Evolutionary conservation across 2,888 invertebrate species (phyloP).

Genomic region (Empis livida): DNA sequence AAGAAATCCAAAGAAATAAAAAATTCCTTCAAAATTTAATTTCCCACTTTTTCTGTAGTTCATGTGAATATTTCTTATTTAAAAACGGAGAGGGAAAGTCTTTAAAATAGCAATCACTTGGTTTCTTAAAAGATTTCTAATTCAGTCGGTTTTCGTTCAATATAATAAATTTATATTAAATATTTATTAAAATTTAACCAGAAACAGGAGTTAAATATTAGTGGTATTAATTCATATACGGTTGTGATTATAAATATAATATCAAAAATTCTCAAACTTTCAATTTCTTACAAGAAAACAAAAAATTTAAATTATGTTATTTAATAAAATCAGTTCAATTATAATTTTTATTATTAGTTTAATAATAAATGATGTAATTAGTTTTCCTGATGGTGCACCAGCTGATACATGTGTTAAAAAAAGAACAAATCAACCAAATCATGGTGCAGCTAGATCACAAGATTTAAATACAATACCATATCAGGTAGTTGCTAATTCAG

Average conservation of each 20-base stretch:
- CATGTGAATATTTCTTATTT: too few species aligned
- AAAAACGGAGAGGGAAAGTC: neutral
- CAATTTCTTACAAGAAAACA: neutral
- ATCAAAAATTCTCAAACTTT: neutral
- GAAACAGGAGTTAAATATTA: too few species aligned
- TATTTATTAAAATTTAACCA: too few species aligned
- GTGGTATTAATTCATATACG: neutral
- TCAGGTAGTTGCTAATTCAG: slow-evolving; percentile 49
- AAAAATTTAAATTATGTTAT: neutral
- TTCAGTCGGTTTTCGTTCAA: neutral
- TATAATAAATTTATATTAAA: neutral
- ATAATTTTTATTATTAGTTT: slow-evolving; percentile 27
- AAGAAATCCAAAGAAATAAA: too few species aligned
- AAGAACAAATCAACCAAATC: slow-evolving; percentile 59
- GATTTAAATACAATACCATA: slow-evolving; percentile 51
- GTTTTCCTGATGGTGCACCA: slow-evolving; percentile 71
- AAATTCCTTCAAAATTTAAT: too few species aligned
- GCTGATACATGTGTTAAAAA: slow-evolving; percentile 70
- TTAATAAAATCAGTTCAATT: neutral
- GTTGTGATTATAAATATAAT: neutral
- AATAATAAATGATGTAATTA: slow-evolving; percentile 30
- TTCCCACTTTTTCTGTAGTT: too few species aligned
- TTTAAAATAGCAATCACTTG: neutral
- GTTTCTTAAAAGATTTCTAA: neutral
- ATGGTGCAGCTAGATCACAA: slow-evolving; percentile 58